Evolutionary conservation across 2,113 vertebrate genomes (phyloP).

Genomic region (Arothron firmamentum): DNA sequence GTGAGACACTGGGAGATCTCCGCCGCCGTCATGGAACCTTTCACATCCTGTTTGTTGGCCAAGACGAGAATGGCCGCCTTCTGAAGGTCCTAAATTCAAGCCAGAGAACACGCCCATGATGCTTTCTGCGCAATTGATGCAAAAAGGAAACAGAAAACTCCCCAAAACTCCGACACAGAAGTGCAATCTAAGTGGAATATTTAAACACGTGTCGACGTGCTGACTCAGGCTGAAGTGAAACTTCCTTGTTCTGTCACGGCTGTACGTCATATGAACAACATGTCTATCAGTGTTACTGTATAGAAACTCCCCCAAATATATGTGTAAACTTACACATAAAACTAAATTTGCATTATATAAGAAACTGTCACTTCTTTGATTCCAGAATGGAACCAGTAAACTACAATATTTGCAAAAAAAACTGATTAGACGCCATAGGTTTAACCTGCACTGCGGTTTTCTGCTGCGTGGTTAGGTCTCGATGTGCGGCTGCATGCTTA

Average conservation of each 20-base stretch:
- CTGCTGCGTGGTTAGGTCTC: too few relatives aligned
- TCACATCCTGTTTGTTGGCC: slow-evolving; percentile 85
- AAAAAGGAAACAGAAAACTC: background rate
- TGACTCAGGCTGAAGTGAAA: slow-evolving; percentile 29
- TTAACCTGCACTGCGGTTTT: too few relatives aligned
- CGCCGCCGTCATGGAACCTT: slow-evolving; percentile 76
- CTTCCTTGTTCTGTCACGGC: slow-evolving; percentile 33
- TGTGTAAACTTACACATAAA: too few relatives aligned
- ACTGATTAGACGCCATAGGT: too few relatives aligned
- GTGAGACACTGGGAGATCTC: slow-evolving; percentile 82
- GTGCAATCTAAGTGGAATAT: slow-evolving; percentile 22
- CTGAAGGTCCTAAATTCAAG: slow-evolving; percentile 71
- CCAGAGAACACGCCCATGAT: background rate
- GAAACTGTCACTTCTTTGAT: too few relatives aligned
- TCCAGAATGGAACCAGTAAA: too few relatives aligned
- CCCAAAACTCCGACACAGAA: background rate
- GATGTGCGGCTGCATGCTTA: too few relatives aligned
- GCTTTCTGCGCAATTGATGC: background rate
- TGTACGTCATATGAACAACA: background rate
- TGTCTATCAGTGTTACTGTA: too few relatives aligned
- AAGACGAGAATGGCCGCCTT: slow-evolving; percentile 79
- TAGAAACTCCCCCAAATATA: too few relatives aligned
- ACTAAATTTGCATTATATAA: too few relatives aligned
- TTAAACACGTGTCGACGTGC: slow-evolving; percentile 12
- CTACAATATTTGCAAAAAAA: too few relatives aligned